Conservation (phyloP, 2,797 vertebrate species). For the Chaetophractus vellerosus region DNA sequence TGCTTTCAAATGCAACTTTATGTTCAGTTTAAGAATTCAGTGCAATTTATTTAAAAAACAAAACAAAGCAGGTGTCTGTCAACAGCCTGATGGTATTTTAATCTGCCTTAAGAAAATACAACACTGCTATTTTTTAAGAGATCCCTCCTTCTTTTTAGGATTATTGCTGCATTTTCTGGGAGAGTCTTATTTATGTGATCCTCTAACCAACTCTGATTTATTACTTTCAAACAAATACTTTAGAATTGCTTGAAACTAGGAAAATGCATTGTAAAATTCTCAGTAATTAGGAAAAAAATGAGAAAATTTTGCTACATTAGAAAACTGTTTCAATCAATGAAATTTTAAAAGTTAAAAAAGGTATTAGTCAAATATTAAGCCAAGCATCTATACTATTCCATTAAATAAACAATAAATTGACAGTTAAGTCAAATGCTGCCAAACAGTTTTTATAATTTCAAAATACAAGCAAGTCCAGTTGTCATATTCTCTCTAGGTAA, state of each 20-base stretch:
- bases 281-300: neutral
- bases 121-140: slow-evolving; percentile 51
- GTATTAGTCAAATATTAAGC: slow-evolving; percentile 5
- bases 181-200: neutral
- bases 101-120: neutral
- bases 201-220: neutral
- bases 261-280: neutral
- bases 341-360: slow-evolving; percentile 34
- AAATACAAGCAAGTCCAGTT: neutral
- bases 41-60: neutral
- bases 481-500: slow-evolving; percentile 38
- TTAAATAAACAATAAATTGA: slow-evolving; percentile 44
- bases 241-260: neutral
- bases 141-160: neutral
- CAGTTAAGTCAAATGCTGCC: neutral
- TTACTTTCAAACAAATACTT: slow-evolving; percentile 28
- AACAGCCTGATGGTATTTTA: neutral
- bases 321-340: slow-evolving; percentile 14
- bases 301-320: neutral
- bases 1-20: neutral
- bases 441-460: slow-evolving; percentile 39
- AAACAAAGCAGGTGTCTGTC: neutral
- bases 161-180: neutral
- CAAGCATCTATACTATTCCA: neutral
- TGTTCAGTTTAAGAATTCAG: neutral